Percentiles rank a stretch among this genome's conserved stretches.
phyloP scores from a whole-genome alignment of 2,888 invertebrate species.

The Endotricha flammealis region DNA sequence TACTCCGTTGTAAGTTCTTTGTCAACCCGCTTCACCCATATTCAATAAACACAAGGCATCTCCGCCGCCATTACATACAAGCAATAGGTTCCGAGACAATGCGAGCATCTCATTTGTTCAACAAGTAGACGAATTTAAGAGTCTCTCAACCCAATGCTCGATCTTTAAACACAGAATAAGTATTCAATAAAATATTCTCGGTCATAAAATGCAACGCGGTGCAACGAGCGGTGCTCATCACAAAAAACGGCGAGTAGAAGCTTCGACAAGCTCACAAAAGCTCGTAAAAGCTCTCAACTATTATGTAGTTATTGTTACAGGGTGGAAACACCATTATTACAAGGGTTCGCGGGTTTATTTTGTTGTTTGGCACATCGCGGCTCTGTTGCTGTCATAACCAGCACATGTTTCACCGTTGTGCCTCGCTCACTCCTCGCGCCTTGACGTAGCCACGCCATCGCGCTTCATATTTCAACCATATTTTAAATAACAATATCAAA shows the following conservation, averaged over 20 bases:
- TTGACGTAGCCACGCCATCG: slow-evolving; percentile 9
- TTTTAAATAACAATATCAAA: no score
- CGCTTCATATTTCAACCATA: no score
- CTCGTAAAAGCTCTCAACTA: slow-evolving; percentile 77
- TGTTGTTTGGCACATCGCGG: slow-evolving; percentile 61
- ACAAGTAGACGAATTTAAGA: slow-evolving; percentile 48
- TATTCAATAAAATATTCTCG: slow-evolving; percentile 69
- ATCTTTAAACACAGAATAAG: slow-evolving; percentile 49
- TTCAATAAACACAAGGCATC: neutral
- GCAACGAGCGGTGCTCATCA: slow-evolving; percentile 57
- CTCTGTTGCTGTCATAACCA: slow-evolving; percentile 31
- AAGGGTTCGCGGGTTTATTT: slow-evolving; percentile 62
- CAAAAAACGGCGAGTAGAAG: slow-evolving; percentile 71
- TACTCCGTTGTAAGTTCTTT: slow-evolving; percentile 14
- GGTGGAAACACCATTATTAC: slow-evolving; percentile 78
- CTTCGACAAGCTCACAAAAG: slow-evolving; percentile 75
- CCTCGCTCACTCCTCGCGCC: slow-evolving; percentile 14
- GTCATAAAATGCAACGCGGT: slow-evolving; percentile 51
- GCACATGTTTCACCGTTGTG: slow-evolving; percentile 10
- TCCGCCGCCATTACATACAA: slow-evolving; percentile 3
- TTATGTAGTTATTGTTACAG: slow-evolving; percentile 78
- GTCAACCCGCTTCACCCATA: neutral
- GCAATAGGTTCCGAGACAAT: slow-evolving; percentile 14
- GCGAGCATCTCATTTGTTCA: slow-evolving; percentile 43
- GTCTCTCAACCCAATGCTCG: slow-evolving; percentile 36